Conservation (phyloP, 2,113 vertebrate species). For the Mus spicilegus region DNA sequence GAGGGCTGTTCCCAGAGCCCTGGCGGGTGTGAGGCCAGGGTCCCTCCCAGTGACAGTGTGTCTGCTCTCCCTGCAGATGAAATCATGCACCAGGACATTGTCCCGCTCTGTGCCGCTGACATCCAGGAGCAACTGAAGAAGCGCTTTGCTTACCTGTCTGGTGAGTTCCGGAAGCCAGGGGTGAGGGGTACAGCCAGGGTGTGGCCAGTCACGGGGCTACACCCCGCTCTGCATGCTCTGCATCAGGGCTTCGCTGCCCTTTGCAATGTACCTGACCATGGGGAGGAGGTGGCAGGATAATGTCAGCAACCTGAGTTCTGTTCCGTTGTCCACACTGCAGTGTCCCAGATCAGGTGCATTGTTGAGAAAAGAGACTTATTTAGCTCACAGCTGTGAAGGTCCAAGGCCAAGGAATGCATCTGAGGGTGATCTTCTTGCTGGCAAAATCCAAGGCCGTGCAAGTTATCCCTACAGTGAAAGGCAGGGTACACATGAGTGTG, state of each 20-base stretch:
- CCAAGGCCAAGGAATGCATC: not conserved
- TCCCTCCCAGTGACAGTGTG: constrained; percentile 47
- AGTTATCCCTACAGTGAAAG: not conserved
- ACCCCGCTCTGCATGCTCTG: not conserved
- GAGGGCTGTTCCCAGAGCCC: not conserved
- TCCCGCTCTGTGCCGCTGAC: constrained; percentile 93
- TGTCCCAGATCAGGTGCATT: not conserved
- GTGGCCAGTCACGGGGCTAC: not conserved
- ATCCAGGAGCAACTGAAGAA: constrained; percentile 95
- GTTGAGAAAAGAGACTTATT: not conserved
- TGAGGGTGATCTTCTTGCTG: not conserved
- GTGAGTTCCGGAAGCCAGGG: constrained; percentile 81
- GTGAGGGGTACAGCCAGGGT: not conserved
- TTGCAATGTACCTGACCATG: no score
- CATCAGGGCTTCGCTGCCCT: not conserved
- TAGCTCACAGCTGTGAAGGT: not conserved
- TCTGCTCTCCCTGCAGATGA: constrained; percentile 90
- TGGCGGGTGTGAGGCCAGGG: not conserved
- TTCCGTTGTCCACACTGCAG: no score
- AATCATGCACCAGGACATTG: constrained; percentile 97
- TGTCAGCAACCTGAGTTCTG: no score
- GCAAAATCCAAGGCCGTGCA: not conserved
- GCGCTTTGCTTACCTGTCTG: constrained; percentile 96
- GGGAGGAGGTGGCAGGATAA: not conserved
- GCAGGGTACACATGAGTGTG: not conserved